Evolutionary conservation across 1,140 invertebrate genomes (phyloP).

Genomic region (Ptiloglossa arizonensis): DNA sequence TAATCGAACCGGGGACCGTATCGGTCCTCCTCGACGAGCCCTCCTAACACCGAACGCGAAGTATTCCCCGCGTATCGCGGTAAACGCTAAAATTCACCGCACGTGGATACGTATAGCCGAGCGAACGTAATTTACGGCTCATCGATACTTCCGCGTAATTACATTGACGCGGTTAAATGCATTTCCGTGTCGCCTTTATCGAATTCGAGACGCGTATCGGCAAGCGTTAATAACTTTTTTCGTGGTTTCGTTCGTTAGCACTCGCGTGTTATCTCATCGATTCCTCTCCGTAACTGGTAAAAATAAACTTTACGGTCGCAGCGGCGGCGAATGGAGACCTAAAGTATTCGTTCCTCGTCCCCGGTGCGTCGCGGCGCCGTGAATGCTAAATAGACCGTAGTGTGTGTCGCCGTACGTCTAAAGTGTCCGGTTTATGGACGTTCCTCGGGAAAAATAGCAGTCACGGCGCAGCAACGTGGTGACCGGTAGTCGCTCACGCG

Average conservation of each 20-base stretch:
- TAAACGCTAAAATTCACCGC: background rate
- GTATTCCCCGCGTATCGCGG: background rate
- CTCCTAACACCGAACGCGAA: no score
- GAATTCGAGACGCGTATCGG: slow-evolving; percentile 21
- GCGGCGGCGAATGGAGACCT: background rate
- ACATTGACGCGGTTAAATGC: slow-evolving; percentile 26
- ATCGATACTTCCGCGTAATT: background rate
- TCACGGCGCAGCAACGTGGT: slow-evolving; percentile 35
- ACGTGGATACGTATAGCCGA: background rate
- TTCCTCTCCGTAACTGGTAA: slow-evolving; percentile 44
- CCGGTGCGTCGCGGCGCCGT: slow-evolving; percentile 43
- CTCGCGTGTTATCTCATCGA: slow-evolving; percentile 50
- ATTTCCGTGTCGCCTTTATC: slow-evolving; percentile 34
- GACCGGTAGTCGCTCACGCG: slow-evolving; percentile 67
- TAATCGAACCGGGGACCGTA: no score
- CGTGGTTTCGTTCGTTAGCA: no score
- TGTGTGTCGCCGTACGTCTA: slow-evolving; percentile 55
- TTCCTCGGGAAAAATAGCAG: slow-evolving; percentile 66
- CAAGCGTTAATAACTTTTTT: slow-evolving; percentile 11
- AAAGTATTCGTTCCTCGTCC: slow-evolving; percentile 63
- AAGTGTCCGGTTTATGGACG: slow-evolving; percentile 76
- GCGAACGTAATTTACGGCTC: background rate
- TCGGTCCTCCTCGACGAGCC: no score
- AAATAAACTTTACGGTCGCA: slow-evolving; percentile 56
- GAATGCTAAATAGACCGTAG: slow-evolving; percentile 70